Base-by-base conservation (phyloP, 2,888 invertebrate species). In the Apamea sordens region DNA sequence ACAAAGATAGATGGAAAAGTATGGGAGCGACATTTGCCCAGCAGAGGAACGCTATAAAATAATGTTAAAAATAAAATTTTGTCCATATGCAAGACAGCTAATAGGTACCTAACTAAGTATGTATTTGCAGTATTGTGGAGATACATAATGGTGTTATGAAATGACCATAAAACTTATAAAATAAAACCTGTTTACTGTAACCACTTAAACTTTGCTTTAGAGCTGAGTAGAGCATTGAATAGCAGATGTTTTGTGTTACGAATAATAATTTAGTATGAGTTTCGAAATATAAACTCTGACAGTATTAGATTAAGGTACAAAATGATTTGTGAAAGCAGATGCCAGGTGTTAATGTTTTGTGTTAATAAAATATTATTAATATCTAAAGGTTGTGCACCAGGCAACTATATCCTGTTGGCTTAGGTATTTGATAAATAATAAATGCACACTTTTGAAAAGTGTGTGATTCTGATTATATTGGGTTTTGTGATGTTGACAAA, bases 161-260 rank as follows among this genome's bases (percentile, higher is more conserved):
- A 63, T 63, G 10, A 2, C 63, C 3, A 18, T 21, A 63, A 1
- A 63, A 21, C 63, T 21, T 63, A 32, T 63, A 32, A 65, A 73
- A 74, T 41, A 21, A 53, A 74, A 71, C 70, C 10, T 53, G 41
- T 53, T 65, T 44, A 53, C 28, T 28, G 6, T 4, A 10, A 47
- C 13, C 44, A 64, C 28, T 65, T 32, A 32, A 56, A 70, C 21
- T 32, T 75, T 18, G 28, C 41, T 63, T 13, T 18, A 53, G 1
- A 53, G 24, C 8, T 18, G 32, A 76, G 5, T 44, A 24, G 24
- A 36, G 0, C 18, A 44, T 15, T 76, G 21, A 32, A 77, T 32
- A 64, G 32, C 63, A 77, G 76, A 76, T 77, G 63, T 77, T 76
- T 76, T 65, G 11, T 53, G 56, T 44, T 18, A n/a, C 76, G 61